Conservation (phyloP, 2,888 invertebrate species). For the Melipona bicolor region DNA sequence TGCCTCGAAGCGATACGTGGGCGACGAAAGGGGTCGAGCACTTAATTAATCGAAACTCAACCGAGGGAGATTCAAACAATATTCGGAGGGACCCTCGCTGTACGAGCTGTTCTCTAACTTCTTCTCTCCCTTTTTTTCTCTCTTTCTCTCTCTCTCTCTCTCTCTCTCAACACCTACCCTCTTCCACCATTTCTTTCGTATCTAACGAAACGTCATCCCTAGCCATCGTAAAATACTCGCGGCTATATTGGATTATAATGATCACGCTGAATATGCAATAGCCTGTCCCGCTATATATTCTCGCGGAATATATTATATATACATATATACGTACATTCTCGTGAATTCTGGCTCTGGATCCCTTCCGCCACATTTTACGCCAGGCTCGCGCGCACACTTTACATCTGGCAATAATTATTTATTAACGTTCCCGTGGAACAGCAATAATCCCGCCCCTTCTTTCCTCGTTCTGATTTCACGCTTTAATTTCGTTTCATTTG, state of each 20-base stretch:
- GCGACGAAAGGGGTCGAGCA: conserved; percentile 61
- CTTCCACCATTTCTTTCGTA: background rate
- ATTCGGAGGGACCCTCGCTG: conserved; percentile 27
- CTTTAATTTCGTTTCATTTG: background rate
- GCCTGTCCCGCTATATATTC: conserved; percentile 16
- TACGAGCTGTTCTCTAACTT: conserved; percentile 21
- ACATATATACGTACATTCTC: background rate
- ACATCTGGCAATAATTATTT: conserved; percentile 35
- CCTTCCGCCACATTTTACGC: background rate
- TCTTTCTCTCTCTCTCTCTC: background rate
- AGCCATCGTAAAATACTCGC: conserved; percentile 39
- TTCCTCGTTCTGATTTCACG: too few relatives aligned
- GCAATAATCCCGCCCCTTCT: background rate
- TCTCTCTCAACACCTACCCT: background rate
- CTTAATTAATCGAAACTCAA: conserved; percentile 67
- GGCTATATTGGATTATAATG: conserved; percentile 59
- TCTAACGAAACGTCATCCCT: background rate
- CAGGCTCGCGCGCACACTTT: conserved; percentile 12
- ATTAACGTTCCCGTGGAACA: conserved; percentile 11
- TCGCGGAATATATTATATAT: conserved; percentile 13
- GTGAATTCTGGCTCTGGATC: background rate
- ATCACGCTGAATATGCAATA: conserved; percentile 54
- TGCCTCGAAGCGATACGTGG: conserved; percentile 45
- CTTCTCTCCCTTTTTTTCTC: background rate
- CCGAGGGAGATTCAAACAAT: conserved; percentile 51